Base-by-base conservation (phyloP, 1,140 invertebrate genomes). In the Drosophila fuyamai region DNA sequence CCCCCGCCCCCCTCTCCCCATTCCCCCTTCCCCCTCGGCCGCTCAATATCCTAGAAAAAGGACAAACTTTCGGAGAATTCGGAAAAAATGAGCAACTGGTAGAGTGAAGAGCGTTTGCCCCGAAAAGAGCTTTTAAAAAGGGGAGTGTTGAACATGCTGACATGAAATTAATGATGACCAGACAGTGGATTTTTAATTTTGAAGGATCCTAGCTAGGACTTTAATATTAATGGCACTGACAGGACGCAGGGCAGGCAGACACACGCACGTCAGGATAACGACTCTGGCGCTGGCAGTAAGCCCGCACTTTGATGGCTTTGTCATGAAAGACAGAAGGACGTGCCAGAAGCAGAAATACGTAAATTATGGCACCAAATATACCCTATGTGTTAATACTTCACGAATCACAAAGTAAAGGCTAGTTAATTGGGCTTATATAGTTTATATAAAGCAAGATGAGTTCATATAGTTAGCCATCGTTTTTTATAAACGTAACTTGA, bases 81-180 rank as follows among this genome's bases (percentile, higher is more conserved):
- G 1, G 12, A 12, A 12, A 38, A 10, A 38, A 4, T 0, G 36
- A 10, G 10, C 43, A 44, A 44, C 14, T 44, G 7, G 43, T 16
- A 23, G n/a, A 14, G 14, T 41, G n/a, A 6, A 16, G 43, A 8
- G 48, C 10, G n/a, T 16, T 27, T 10, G 29, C 10, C 18, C 10
- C 16, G 9, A 51, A 51, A 51, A 5, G 27, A 14, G n/a, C 9
- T 14, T 35, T 29, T 8, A 4, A 35, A 38, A 35, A 32, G 48
- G 27, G n/a, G 48, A 14, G 29, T 12, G 7, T 8, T 8, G 14
- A 8, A 29, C 54, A 48, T 72, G 32, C 66, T 50, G 76, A 53
- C 71, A 46, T 50, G 18, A 78, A 78, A 85, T 86, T 79, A 86
- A 86, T 81, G 82, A 85, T 79, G 70, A 53, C 78, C 82, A 85